Percentiles rank a stretch among this genome's conserved stretches.
Evolutionary conservation across 2,113 vertebrate species (phyloP).

Genomic region (Melanostigma gelatinosum): DNA sequence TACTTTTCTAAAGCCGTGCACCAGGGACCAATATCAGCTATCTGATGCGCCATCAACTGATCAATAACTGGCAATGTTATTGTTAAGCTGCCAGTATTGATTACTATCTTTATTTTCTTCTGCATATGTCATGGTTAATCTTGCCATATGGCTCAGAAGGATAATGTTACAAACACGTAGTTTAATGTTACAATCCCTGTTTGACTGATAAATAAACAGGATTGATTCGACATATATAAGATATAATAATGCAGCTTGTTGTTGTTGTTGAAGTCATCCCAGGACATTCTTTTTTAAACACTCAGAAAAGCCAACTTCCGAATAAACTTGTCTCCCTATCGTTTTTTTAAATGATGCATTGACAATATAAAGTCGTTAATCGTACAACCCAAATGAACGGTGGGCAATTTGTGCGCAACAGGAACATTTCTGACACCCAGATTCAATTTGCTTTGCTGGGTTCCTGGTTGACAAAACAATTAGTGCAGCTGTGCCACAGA

Average conservation of each 20-base stretch:
- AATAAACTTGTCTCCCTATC: neutral
- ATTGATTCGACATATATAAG: neutral
- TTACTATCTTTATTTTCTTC: neutral
- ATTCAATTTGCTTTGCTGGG: slow-evolving; percentile 49
- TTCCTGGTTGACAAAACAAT: slow-evolving; percentile 64
- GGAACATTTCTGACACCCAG: slow-evolving; percentile 32
- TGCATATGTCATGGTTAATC: neutral
- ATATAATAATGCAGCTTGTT: neutral
- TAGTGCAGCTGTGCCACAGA: slow-evolving; percentile 54
- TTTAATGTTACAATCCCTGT: neutral
- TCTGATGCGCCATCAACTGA: too few relatives aligned
- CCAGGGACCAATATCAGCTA: too few relatives aligned
- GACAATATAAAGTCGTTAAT: neutral
- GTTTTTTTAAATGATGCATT: neutral
- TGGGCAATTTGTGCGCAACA: neutral
- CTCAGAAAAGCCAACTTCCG: neutral
- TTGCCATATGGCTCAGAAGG: neutral
- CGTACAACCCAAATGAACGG: neutral
- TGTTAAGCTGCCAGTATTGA: neutral
- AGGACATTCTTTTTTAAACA: neutral
- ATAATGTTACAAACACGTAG: neutral
- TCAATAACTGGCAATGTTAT: neutral
- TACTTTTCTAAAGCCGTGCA: neutral
- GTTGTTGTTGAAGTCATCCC: neutral
- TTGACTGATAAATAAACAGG: neutral